phyloP scores from a whole-genome alignment of 2,888 invertebrate species.

The Acanthosepion lycidas region DNA sequence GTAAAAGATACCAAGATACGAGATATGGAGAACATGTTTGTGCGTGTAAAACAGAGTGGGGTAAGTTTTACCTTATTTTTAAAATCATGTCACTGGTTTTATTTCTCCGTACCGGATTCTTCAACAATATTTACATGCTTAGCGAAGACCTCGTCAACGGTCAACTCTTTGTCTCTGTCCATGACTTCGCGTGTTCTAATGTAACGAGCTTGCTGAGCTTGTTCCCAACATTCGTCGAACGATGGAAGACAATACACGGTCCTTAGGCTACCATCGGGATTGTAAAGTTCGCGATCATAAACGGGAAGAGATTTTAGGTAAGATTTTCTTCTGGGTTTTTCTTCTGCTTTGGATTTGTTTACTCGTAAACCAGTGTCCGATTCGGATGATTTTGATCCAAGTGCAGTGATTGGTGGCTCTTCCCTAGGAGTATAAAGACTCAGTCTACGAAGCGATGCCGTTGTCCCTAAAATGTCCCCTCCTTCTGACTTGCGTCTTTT shows the following conservation, averaged over 20 bases:
- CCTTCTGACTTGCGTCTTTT: neutral
- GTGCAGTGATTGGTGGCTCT: neutral
- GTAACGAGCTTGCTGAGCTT: conserved; percentile 67
- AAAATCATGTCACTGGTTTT: neutral
- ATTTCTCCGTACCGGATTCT: neutral
- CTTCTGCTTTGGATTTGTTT: neutral
- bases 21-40: neutral
- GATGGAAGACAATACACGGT: conserved; percentile 62
- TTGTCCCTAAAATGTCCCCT: neutral
- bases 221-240: conserved; percentile 57
- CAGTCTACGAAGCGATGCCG: conserved; percentile 7
- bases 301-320: neutral
- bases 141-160: conserved; percentile 62
- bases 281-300: conserved; percentile 61
- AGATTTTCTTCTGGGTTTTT: neutral
- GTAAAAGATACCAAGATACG: neutral
- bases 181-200: conserved; percentile 56
- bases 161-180: conserved; percentile 59
- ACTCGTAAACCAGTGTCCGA: neutral
- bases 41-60: neutral
- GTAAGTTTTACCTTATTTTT: neutral
- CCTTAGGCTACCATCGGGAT: conserved; percentile 63
- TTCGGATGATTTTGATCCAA: neutral
- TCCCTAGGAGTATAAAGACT: neutral
- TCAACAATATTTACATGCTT: conserved; percentile 47